Conservation (phyloP, 1,140 invertebrate genomes). For the Steinernema khuongi region DNA sequence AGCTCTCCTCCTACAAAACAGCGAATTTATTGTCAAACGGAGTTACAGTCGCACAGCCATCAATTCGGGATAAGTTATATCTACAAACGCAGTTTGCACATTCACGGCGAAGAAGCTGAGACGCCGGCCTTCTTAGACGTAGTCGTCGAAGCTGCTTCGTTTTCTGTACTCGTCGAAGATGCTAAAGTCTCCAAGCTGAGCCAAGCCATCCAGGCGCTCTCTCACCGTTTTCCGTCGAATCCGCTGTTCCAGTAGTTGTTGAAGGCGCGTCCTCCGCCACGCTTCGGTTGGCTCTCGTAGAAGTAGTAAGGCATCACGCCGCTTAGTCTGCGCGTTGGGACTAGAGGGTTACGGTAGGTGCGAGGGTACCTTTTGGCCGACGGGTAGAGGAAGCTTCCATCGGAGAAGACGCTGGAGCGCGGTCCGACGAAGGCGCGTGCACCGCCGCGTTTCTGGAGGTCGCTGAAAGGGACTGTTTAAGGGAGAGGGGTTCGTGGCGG, state of each 20-base stretch:
- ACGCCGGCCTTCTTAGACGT: not conserved
- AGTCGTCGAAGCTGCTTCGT: not conserved
- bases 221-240: not conserved
- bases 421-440: not conserved
- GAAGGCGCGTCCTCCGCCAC: conserved; percentile 5
- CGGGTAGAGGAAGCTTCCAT: not conserved
- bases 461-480: not conserved
- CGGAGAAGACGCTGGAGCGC: not conserved
- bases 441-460: not conserved
- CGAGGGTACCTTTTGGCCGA: not conserved
- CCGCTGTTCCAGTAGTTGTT: conserved; percentile 9
- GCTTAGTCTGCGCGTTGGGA: not conserved
- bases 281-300: conserved; percentile 7
- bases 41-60: not conserved
- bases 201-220: not conserved
- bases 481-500: no score
- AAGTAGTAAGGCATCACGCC: not conserved
- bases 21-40: not conserved
- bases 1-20: not conserved
- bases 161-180: conserved; percentile 1
- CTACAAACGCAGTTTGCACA: conserved; percentile 3
- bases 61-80: not conserved
- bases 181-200: not conserved
- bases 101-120: not conserved
- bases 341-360: not conserved